Conservation (phyloP, 2,797 vertebrate genomes). For the Gymnoscopelus braueri region DNA sequence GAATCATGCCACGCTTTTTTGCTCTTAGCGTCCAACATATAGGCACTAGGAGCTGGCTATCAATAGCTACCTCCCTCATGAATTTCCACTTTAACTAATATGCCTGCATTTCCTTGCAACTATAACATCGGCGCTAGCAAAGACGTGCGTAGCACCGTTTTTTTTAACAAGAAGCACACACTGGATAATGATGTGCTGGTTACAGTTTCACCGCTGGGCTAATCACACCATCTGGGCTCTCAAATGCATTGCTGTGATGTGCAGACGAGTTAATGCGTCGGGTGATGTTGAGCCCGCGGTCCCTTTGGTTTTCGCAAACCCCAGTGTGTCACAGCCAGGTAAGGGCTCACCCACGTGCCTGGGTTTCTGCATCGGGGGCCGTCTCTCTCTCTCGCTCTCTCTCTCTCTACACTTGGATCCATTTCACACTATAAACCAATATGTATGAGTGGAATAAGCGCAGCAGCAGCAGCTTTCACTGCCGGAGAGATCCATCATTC, state of each 20-base stretch:
- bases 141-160: too few species aligned
- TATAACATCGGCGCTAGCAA: constrained; percentile 10
- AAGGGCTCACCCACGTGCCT: too few species aligned
- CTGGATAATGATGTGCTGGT: constrained; percentile 16
- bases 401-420: neutral
- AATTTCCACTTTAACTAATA: neutral
- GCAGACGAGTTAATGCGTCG: constrained; percentile 35
- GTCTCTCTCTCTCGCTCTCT: too few species aligned
- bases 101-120: neutral
- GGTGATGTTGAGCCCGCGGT: constrained; percentile 5
- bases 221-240: neutral
- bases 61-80: too few species aligned
- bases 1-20: too few species aligned
- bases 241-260: constrained; percentile 31
- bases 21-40: too few species aligned
- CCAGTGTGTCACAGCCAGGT: too few species aligned
- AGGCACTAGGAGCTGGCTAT: too few species aligned
- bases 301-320: too few species aligned
- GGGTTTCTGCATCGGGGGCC: too few species aligned
- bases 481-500: constrained; percentile 6
- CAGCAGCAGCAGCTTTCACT: constrained; percentile 34
- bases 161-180: neutral
- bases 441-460: constrained; percentile 11
- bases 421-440: constrained; percentile 21
- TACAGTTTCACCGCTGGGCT: constrained; percentile 25